These are phyloP conservation scores for Amblyopsis rosae DNA, from an alignment of 2,113 vertebrate species.

Conservation along the genomic window DNA sequence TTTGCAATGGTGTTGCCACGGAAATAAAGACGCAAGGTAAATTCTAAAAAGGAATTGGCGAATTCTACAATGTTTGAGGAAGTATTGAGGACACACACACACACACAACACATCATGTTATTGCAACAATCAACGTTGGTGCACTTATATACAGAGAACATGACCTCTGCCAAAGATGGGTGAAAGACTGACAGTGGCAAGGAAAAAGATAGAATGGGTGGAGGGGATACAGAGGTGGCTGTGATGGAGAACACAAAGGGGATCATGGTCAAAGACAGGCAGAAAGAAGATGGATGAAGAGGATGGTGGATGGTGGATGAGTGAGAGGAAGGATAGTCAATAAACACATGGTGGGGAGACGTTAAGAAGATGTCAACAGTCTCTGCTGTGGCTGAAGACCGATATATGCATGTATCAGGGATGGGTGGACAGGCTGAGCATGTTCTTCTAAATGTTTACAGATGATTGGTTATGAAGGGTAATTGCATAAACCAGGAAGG, in stretches of 20 bases:
- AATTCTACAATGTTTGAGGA: too few relatives aligned
- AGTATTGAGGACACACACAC: constrained; percentile 2
- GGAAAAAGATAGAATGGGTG: not conserved
- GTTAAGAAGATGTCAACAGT: not conserved
- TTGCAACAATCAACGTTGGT: too few relatives aligned
- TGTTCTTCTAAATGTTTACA: too few relatives aligned
- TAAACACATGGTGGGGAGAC: not conserved
- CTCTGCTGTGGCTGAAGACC: too few relatives aligned
- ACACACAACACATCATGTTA: too few relatives aligned
- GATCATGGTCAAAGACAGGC: too few relatives aligned
- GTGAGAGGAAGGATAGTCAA: not conserved
- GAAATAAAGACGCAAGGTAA: constrained; percentile 48
- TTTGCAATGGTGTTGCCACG: constrained; percentile 49
- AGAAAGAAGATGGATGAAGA: not conserved
- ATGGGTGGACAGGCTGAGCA: too few relatives aligned
- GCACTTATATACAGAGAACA: not conserved
- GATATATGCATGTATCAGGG: too few relatives aligned
- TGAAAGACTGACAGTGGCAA: not conserved
- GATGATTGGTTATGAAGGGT: too few relatives aligned
- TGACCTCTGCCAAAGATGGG: not conserved
- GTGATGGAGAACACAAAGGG: not conserved
- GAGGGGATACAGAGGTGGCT: not conserved
- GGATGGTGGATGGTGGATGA: not conserved
- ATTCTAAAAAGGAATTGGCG: constrained; percentile 15
- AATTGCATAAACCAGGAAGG: too few relatives aligned